Base-by-base conservation (phyloP, 2,113 vertebrate species). In the Peromyscus californicus region DNA sequence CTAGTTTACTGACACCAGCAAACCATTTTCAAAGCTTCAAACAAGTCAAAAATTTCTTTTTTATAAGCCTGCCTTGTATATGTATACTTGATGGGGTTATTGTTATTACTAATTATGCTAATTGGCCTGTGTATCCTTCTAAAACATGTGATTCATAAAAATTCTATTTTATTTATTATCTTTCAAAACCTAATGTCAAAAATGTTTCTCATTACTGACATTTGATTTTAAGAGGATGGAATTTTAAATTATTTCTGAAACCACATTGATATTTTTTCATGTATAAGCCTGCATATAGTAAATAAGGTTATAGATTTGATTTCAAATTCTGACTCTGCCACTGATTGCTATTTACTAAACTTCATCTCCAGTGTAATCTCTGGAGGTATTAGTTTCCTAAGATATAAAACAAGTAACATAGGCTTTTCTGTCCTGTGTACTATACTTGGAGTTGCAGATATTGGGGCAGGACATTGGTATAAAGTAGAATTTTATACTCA, bases 171-270 rank as follows among this genome's bases (percentile, higher is more conserved):
- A 67, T 51, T 75, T 57, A 39, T 94, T 3, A 72, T 19, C 48
- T 0, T 79, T 82, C 15, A 19, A 48, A 72, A 95, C 13, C 16
- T 93, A 96, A 39, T 92, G 39, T 67, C 72, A 22, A 76, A 78
- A 26, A 39, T 31, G 89, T 11, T 82, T 94, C 12, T 74, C 76
- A n/a, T 59, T 89, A 84, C 65, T 88, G 22, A 85, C 86, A 85
- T 90, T 8, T 95, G 59, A 96, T 51, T 67, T 93, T 89, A 65
- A 88, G 11, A 90, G 42, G 3, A 82, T 16, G 51, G 85, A 65
- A 6, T 92, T 93, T 95, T 87, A 94, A 88, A 78, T 82, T 82
- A 5, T 57, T n/a, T 91, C 29, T 15, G 3, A 95, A 82, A 65
- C 9, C 16, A 57, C 22, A 83, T 12, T 89, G 22, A 69, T 91